Evolutionary conservation across 2,888 invertebrate genomes (phyloP).

Genomic region (Rhabditophanes sp.): DNA sequence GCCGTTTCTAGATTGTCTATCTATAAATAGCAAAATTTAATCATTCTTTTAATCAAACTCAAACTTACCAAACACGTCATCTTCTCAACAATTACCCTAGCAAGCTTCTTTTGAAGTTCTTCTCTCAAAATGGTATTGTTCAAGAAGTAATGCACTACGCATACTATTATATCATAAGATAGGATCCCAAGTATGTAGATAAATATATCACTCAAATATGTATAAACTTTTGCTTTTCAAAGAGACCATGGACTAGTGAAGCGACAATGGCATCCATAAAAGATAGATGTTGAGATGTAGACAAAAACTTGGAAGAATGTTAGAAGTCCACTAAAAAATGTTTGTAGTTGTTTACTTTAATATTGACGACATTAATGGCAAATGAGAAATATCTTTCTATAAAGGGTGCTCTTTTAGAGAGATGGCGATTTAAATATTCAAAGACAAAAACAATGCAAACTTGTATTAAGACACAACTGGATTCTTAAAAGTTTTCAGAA

Average conservation of each 20-base stretch:
- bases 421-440: too few relatives aligned
- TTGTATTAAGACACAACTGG: too few relatives aligned
- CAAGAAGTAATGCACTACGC: too few relatives aligned
- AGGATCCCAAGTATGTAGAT: background rate
- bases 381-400: too few relatives aligned
- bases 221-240: background rate
- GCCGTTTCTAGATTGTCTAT: conserved; percentile 26
- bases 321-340: background rate
- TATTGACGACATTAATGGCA: too few relatives aligned
- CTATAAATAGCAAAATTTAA: conserved; percentile 8
- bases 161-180: background rate
- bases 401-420: too few relatives aligned
- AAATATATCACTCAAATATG: background rate
- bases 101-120: background rate
- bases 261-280: conserved; percentile 1
- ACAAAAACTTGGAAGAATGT: background rate
- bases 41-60: conserved; percentile 1
- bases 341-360: too few relatives aligned
- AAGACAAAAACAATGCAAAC: too few relatives aligned
- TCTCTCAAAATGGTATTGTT: too few relatives aligned
- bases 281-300: background rate
- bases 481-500: too few relatives aligned
- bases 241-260: background rate
- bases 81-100: background rate
- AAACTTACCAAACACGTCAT: background rate